Evolutionary conservation across 2,888 invertebrate genomes (phyloP).

Genomic region (Prosopocoilus inquinatus): DNA sequence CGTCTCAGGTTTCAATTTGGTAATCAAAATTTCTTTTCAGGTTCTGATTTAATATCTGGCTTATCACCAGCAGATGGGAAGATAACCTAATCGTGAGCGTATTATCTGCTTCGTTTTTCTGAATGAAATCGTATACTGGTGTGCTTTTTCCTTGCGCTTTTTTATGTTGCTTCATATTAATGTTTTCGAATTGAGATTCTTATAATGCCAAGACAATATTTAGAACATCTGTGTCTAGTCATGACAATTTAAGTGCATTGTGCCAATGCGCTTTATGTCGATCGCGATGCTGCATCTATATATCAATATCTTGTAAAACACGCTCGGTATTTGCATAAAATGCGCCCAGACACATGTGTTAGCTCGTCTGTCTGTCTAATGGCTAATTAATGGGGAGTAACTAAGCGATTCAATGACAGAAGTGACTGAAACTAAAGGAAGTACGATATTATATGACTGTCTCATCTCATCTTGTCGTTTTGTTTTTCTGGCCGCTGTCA

Average conservation of each 20-base stretch:
- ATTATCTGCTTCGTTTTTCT: too few species aligned
- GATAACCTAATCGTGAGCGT: too few species aligned
- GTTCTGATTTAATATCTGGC: too few species aligned
- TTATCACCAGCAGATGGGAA: too few species aligned
- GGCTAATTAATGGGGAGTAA: constrained; percentile 33
- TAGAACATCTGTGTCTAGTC: background rate
- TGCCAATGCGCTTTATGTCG: constrained; percentile 9
- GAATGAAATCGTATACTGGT: too few species aligned
- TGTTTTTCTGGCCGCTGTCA: constrained; percentile 31
- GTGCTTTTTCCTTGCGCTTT: too few species aligned
- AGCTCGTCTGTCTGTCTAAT: constrained; percentile 31
- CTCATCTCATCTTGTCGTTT: constrained; percentile 13
- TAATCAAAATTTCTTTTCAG: too few species aligned
- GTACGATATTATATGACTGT: constrained; percentile 40
- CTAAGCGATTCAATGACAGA: constrained; percentile 31
- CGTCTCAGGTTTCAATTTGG: too few species aligned
- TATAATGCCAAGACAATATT: too few species aligned
- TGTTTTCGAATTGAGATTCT: too few species aligned
- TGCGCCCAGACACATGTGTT: constrained; percentile 23
- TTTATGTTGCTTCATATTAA: too few species aligned
- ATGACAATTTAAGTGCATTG: constrained; percentile 16
- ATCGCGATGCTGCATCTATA: constrained; percentile 13
- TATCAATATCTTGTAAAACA: constrained; percentile 16
- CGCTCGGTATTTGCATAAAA: constrained; percentile 19
- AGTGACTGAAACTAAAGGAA: constrained; percentile 36